These are phyloP conservation scores for Cyprinodon tularosa DNA, from an alignment of 2,113 vertebrate species.

Conservation along the genomic window DNA sequence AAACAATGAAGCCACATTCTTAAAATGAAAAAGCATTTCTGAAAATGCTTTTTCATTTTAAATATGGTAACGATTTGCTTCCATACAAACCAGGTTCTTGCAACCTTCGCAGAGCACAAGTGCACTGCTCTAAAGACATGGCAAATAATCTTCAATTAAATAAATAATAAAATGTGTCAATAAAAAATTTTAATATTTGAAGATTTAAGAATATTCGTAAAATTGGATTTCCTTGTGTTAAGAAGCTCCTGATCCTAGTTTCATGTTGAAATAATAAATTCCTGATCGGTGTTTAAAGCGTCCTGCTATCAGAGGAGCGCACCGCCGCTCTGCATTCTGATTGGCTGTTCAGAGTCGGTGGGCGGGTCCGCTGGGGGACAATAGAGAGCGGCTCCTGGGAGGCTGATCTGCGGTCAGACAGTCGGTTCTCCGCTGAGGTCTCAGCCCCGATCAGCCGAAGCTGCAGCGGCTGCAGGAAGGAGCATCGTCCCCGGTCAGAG, in stretches of 20 bases:
- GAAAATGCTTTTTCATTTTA: too few species aligned
- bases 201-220: too few species aligned
- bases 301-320: conserved; percentile 18
- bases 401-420: neutral
- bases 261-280: neutral
- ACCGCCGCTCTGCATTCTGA: conserved; percentile 46
- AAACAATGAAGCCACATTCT: too few species aligned
- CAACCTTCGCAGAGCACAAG: too few species aligned
- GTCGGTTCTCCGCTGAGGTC: conserved; percentile 1
- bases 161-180: too few species aligned
- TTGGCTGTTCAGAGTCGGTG: conserved; percentile 34
- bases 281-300: neutral
- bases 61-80: too few species aligned
- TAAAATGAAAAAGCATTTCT: too few species aligned
- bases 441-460: neutral
- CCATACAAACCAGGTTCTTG: too few species aligned
- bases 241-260: neutral
- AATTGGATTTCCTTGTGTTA: too few species aligned
- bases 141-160: too few species aligned
- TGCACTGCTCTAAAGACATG: too few species aligned
- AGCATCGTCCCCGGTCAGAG: neutral
- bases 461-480: neutral
- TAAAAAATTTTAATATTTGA: too few species aligned
- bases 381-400: conserved; percentile 52
- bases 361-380: conserved; percentile 56